phyloP scores from a whole-genome alignment of 2,888 invertebrate species.

The Calameuta pallipes region DNA sequence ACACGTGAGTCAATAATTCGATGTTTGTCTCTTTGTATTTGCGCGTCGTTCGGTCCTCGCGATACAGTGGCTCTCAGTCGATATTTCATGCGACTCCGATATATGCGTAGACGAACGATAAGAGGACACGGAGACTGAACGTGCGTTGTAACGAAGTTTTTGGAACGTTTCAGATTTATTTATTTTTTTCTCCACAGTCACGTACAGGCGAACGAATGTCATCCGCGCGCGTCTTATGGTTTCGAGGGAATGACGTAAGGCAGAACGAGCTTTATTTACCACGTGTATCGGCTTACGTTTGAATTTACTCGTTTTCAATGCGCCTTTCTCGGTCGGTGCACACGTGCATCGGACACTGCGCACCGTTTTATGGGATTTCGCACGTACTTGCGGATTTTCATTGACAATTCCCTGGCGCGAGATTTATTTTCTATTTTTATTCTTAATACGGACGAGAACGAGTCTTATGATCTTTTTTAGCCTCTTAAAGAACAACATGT shows the following conservation, averaged over 20 bases:
- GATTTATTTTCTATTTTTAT: not conserved
- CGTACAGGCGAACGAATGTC: not conserved
- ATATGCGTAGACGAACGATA: not conserved
- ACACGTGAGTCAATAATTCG: conserved; percentile 20
- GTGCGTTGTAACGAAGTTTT: not conserved
- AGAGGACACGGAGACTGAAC: not conserved
- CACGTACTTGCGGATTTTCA: not conserved
- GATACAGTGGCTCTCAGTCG: not conserved
- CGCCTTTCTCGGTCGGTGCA: not conserved
- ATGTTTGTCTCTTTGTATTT: not conserved
- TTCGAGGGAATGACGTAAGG: not conserved
- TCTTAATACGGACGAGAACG: not conserved
- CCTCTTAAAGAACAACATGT: not conserved
- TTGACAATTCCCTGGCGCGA: not conserved
- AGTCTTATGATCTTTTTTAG: not conserved
- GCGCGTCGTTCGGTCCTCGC: not conserved
- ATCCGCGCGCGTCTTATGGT: not conserved
- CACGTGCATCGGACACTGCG: not conserved
- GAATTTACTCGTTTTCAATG: not conserved
- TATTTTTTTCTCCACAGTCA: not conserved
- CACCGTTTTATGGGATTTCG: not conserved
- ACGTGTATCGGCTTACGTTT: not conserved
- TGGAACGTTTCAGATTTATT: not conserved
- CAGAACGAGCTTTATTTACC: not conserved
- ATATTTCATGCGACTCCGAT: not conserved